Base-by-base conservation (phyloP, 2,888 invertebrate species). In the Bedellia somnulentella region DNA sequence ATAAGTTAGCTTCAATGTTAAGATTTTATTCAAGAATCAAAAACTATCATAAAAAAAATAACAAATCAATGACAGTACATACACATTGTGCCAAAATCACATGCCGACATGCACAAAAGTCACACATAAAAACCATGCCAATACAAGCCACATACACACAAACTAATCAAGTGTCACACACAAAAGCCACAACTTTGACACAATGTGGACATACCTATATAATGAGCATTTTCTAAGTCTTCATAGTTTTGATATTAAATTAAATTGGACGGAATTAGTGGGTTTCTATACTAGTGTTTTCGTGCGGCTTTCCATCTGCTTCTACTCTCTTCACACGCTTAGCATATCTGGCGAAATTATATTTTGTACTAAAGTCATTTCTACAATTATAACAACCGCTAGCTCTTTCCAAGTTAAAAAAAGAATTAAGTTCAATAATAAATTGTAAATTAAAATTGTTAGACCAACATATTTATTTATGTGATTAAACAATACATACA, bases 131-230 rank as follows among this genome's bases (percentile, higher is more conserved):
- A 34, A 22, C 11, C 31, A 24, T 31, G 27, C 30, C 24, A 30
- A 9, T 3, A n/a, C n/a, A n/a, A n/a, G n/a, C n/a, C 37, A 33
- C 32, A 25, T 29, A 26, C 40, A 42, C 39, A 42, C 42, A 33
- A 33, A n/a, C n/a, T 27, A 35, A 23, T 23, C 27, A 29, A 27
- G 30, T 27, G 23, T 26, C 43, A 39, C 38, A 43, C 44, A 34
- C 29, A 25, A 32, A 22, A 29, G n/a, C 24, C 30, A 29, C 28
- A 29, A 12, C 14, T 25, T 36, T 29, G 54, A 50, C 66, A 66
- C 64, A 61, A 63, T 63, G 60, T 55, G 52, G 57, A 73, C 73
- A 57, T 73, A 73, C 73, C 73, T 71, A 73, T 60, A 57, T 60
- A 57, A n/a, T n/a, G n/a, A n/a, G n/a, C n/a, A 31, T 27, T 26